Evolutionary conservation across 2,113 vertebrate species (phyloP), one percentile per base, ranked within the genome.

Genomic region (Mus spicilegus): DNA sequence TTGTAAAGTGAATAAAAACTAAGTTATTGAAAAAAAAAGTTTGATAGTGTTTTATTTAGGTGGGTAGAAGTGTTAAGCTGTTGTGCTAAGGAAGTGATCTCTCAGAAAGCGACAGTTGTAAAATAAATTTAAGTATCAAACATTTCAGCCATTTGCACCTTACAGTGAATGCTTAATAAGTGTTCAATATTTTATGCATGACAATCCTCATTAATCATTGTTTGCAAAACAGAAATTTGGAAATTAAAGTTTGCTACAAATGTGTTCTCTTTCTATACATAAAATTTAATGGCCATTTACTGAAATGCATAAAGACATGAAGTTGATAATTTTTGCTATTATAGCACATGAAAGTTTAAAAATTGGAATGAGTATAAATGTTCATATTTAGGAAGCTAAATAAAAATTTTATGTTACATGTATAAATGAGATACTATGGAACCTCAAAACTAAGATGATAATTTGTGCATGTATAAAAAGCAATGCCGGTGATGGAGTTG

Each of bases 261-360:
- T 70, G 49, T 85, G 77, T 85, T 58, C 58, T 85, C 84, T 95
- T 91, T 36, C n/a, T 58, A 17, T 63, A 22, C 4, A 22, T 84
- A 91, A 88, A 56, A 77, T 72, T 78, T n/a, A 46, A 91, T 36
- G 80, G 70, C 91, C 87, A 69, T 87, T 73, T 88, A 73, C 16
- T 33, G 6, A 91, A 84, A 67, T 56, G 26, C 61, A 72, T 42
- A 85, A 91, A 30, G 22, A 33, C 7, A 76, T 30, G 46, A 33
- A 33, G 69, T 65, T 88, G 36, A 39, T 81, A 22, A 90, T 85
- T 33, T 89, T 51, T 89, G 69, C 51, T 77, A 49, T 3, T 70
- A 63, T 72, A 42, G 7, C 70, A 65, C 82, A 73, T 73, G 22
- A 56, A 87, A 88, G 33, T 69, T 88, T 84, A 87, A 84, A 93